Evolutionary conservation across 2,888 invertebrate genomes (phyloP).

Genomic region (Itoplectis maculator): DNA sequence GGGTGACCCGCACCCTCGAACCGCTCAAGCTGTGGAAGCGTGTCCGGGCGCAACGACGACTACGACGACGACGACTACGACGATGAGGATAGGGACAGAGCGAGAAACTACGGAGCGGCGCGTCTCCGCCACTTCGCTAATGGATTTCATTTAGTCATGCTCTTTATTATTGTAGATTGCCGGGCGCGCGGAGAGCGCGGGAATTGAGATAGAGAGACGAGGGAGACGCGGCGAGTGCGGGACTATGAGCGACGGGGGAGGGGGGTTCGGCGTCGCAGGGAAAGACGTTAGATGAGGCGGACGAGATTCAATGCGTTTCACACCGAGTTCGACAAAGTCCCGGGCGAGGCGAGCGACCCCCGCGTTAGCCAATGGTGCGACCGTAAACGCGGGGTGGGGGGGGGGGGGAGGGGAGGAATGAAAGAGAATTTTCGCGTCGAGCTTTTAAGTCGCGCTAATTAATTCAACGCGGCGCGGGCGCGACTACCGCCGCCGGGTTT

Average conservation of each 20-base stretch:
- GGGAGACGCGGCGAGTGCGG: constrained; percentile 45
- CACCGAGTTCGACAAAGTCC: constrained; percentile 12
- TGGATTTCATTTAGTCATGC: constrained; percentile 76
- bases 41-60: constrained; percentile 45
- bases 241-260: constrained; percentile 55
- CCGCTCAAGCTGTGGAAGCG: constrained; percentile 43
- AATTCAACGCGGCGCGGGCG: constrained; percentile 44
- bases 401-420: constrained; percentile 72
- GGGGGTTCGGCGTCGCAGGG: no score
- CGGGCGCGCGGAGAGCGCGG: constrained; percentile 17
- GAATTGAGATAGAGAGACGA: constrained; percentile 21
- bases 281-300: constrained; percentile 36
- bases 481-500: no score
- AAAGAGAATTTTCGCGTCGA: constrained; percentile 74
- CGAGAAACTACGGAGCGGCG: no score
- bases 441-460: constrained; percentile 77
- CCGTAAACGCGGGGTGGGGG: constrained; percentile 69
- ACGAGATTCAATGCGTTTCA: constrained; percentile 34
- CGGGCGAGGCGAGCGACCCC: no score
- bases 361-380: constrained; percentile 15
- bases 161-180: constrained; percentile 63
- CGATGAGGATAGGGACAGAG: no score
- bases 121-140: constrained; percentile 70
- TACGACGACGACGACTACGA: neutral
- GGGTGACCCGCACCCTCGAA: constrained; percentile 52